Conservation (phyloP, 2,888 invertebrate species). For the Thalpophila matura region DNA sequence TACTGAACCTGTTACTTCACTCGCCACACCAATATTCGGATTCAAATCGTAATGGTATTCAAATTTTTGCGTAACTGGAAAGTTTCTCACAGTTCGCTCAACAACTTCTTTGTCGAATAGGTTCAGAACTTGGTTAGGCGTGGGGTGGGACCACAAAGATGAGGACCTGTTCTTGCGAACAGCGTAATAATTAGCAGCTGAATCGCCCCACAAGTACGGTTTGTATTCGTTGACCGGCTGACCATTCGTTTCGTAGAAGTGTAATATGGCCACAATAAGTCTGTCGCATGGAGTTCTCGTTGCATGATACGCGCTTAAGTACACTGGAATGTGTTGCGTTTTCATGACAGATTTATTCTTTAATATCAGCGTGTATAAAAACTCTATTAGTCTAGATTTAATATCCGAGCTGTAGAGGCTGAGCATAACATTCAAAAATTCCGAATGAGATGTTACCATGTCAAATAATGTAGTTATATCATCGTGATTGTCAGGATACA, state of each 20-base stretch:
- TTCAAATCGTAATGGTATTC: conserved; percentile 83
- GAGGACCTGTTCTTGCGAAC: conserved; percentile 89
- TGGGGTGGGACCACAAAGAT: conserved; percentile 93
- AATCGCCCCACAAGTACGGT: conserved; percentile 96
- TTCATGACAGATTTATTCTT: conserved; percentile 92
- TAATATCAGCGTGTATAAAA: conserved; percentile 92
- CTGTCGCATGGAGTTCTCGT: conserved; percentile 93
- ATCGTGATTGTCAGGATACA: conserved; percentile 87
- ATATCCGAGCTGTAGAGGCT: conserved; percentile 85
- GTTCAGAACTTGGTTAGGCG: conserved; percentile 93
- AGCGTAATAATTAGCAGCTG: conserved; percentile 95
- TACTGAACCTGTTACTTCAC: conserved; percentile 58
- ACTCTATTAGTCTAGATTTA: conserved; percentile 92
- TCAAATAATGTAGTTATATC: conserved; percentile 92
- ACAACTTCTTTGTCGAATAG: conserved; percentile 92
- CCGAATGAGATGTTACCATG: conserved; percentile 94
- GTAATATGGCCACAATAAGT: conserved; percentile 92
- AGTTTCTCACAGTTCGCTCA: conserved; percentile 92
- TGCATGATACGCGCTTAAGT: conserved; percentile 95
- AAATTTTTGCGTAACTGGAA: conserved; percentile 92
- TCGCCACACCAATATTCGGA: conserved; percentile 60
- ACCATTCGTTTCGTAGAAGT: conserved; percentile 93
- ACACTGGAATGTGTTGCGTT: conserved; percentile 93
- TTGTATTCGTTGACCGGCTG: conserved; percentile 92
- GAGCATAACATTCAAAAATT: conserved; percentile 93